Conservation (phyloP, 2,797 vertebrate species). For the Oreortyx pictus region DNA sequence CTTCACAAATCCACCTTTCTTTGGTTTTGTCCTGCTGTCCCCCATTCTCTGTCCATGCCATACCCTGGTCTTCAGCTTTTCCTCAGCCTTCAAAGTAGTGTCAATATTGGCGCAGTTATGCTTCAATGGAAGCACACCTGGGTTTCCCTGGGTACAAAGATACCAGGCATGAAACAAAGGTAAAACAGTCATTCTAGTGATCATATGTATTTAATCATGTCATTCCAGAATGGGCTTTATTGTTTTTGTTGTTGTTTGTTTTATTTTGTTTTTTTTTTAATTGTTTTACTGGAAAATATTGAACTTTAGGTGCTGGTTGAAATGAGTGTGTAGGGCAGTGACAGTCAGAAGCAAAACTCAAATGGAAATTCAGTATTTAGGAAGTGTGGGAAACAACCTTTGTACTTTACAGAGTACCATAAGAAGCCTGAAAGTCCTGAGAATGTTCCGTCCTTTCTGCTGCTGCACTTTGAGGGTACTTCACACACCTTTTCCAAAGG, state of each 20-base stretch:
- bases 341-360: background rate
- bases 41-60: background rate
- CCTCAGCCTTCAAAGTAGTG: background rate
- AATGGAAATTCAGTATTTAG: background rate
- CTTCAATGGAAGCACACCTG: background rate
- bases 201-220: rapidly evolving
- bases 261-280: too few relatives aligned
- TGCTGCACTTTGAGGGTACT: background rate
- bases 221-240: background rate
- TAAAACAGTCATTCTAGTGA: background rate
- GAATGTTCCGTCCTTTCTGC: background rate
- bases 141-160: background rate
- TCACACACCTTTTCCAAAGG: background rate
- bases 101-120: rapidly evolving
- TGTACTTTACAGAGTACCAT: background rate
- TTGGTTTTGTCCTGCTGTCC: background rate
- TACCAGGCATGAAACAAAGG: background rate
- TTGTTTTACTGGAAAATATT: background rate
- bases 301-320: background rate
- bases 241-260: too few relatives aligned
- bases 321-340: background rate
- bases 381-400: background rate
- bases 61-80: background rate
- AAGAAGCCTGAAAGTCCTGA: background rate
- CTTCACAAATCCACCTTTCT: background rate